Evolutionary conservation across 2,113 vertebrate species (phyloP), one percentile per base, ranked within the genome.

Genomic region (Hippocampus zosterae): DNA sequence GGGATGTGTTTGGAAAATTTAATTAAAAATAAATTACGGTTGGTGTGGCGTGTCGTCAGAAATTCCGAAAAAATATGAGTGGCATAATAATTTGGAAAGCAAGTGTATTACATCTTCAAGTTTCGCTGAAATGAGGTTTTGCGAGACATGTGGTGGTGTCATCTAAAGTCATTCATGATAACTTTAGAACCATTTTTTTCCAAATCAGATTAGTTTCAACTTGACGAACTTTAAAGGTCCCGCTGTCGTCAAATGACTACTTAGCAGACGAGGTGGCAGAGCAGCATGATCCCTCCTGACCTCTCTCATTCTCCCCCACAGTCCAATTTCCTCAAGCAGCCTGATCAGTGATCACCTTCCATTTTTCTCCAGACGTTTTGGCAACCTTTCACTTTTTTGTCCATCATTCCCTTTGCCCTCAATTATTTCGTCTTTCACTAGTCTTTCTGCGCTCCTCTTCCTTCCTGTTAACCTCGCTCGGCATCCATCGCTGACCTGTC

Each of bases 331-430:
- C 63, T 65, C 63, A 46, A 41, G 27, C n/a, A 27, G 41, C 18
- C 23, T 18, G 15, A 65, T 65, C 41, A 46, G 42, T 18, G 15
- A 65, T 65, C 41, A 46, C 63, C 42, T 60, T 27, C 42, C 25
- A 25, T 65, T 44, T 65, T 65, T 65, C 23, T 46, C 5, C 23
- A 16, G 63, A 13, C 42, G 16, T 46, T 46, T 65, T 46, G n/a
- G 12, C 41, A 48, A 46, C 23, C 41, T 46, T 65, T 46, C 23
- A 46, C 63, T 42, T 46, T 65, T 65, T 44, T 44, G 23, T 65
- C 63, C 63, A 46, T 65, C 63, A 65, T 65, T 18, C 48, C 63
- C 63, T 65, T 23, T 65, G 63, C 63, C 63, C 63, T 65, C 63
- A 65, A 65, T 65, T 42, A 63, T 63, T 41, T 63, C 37, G 11